These are phyloP conservation scores for Melanostigma gelatinosum DNA, from an alignment of 2,113 vertebrate species.

Conservation along the genomic window DNA sequence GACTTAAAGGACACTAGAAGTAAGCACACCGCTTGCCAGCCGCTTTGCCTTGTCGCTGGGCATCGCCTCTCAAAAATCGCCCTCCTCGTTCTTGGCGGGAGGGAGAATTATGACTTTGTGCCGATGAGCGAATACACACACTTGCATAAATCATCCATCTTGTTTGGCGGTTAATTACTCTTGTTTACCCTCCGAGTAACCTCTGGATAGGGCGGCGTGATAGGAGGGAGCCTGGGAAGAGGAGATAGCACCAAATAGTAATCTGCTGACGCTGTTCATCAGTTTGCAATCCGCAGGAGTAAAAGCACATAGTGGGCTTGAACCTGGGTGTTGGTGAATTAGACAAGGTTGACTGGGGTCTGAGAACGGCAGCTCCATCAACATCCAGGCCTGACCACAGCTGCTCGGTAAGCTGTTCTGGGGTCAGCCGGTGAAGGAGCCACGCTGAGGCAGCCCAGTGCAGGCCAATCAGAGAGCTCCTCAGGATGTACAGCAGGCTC, in stretches of 20 bases:
- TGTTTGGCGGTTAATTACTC: conserved; percentile 83
- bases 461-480: conserved; percentile 61
- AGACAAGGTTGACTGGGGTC: conserved; percentile 60
- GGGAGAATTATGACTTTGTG: conserved; percentile 78
- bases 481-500: conserved; percentile 68
- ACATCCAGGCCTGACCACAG: conserved; percentile 51
- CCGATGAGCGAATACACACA: conserved; percentile 73
- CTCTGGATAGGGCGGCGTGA: conserved; percentile 77
- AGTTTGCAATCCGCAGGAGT: conserved; percentile 69
- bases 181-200: conserved; percentile 81
- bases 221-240: conserved; percentile 72
- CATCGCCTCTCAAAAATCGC: conserved; percentile 60
- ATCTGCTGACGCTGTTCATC: conserved; percentile 79
- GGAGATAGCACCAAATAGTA: conserved; percentile 79
- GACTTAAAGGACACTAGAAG: conserved; percentile 61
- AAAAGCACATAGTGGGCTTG: conserved; percentile 60
- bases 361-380: conserved; percentile 64
- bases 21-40: conserved; percentile 43
- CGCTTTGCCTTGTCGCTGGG: conserved; percentile 60
- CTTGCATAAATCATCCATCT: conserved; percentile 83
- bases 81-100: conserved; percentile 60
- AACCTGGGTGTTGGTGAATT: conserved; percentile 69
- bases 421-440: conserved; percentile 70
- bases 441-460: conserved; percentile 31
- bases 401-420: conserved; percentile 65